Evolutionary conservation across 2,797 vertebrate genomes (phyloP).

Genomic region (Amniataba percoides): DNA sequence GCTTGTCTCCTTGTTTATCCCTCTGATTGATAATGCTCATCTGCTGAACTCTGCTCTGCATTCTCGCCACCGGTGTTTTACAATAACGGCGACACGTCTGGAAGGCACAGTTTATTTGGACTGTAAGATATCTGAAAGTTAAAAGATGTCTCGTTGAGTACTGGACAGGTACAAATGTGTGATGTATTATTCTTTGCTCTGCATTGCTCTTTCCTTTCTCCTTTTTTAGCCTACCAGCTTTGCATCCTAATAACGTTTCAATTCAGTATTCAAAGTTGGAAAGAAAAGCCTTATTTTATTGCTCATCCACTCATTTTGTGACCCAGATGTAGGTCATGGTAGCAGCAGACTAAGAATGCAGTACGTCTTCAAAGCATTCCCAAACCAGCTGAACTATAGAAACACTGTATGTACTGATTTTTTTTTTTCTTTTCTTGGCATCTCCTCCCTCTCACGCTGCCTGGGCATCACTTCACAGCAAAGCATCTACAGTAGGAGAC

Average conservation of each 20-base stretch:
- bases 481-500: constrained; percentile 16
- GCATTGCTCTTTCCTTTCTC: neutral
- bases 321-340: neutral
- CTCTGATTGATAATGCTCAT: constrained; percentile 71
- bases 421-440: constrained; percentile 4
- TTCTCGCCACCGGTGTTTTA: constrained; percentile 44
- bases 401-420: constrained; percentile 1
- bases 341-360: neutral
- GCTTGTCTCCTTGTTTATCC: constrained; percentile 78
- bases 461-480: neutral
- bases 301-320: neutral
- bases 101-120: neutral
- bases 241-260: neutral
- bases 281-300: neutral
- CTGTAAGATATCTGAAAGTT: neutral
- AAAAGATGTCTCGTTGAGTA: neutral
- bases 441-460: constrained; percentile 18
- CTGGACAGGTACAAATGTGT: neutral
- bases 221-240: neutral
- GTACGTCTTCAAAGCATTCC: neutral
- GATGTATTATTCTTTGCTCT: neutral
- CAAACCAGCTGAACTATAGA: neutral
- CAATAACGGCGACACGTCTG: constrained; percentile 27
- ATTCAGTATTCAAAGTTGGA: neutral
- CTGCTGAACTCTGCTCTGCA: constrained; percentile 70